These are phyloP conservation scores for Danio jaintianensis DNA, from an alignment of 2,797 vertebrate species.

Conservation along the genomic window DNA sequence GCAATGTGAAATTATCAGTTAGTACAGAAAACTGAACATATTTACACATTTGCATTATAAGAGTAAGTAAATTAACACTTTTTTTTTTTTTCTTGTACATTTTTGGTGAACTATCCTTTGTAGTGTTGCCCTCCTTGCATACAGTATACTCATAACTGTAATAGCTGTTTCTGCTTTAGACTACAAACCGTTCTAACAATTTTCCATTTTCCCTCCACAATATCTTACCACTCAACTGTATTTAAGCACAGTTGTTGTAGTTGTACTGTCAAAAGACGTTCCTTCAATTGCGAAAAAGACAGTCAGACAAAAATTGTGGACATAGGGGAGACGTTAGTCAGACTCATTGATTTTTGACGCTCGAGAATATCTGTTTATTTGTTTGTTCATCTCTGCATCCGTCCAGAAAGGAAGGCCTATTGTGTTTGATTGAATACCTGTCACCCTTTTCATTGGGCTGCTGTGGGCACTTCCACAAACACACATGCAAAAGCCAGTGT, in stretches of 20 bases:
- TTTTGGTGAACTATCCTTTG: no score
- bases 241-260: neutral
- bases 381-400: slow-evolving; percentile 30
- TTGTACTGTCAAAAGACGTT: neutral
- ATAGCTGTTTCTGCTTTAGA: no score
- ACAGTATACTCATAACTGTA: no score
- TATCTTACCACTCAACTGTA: neutral
- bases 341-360: slow-evolving; percentile 41
- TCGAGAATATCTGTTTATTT: slow-evolving; percentile 33
- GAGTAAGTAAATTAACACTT: no score
- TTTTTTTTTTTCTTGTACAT: no score
- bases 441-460: slow-evolving; percentile 35
- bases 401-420: slow-evolving; percentile 29
- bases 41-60: no score
- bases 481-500: slow-evolving; percentile 34
- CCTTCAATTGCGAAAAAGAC: neutral
- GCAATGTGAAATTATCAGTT: no score
- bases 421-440: slow-evolving; percentile 49
- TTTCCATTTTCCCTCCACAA: neutral
- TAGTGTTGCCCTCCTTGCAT: no score
- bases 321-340: neutral
- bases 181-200: neutral
- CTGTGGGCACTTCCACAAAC: slow-evolving; percentile 27
- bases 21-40: no score
- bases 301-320: neutral